A percentile compares a stretch with the other conserved stretches of the same genome.
Conservation (phyloP, 2,888 invertebrate genomes). For the Sminthurinus aureus region DNA sequence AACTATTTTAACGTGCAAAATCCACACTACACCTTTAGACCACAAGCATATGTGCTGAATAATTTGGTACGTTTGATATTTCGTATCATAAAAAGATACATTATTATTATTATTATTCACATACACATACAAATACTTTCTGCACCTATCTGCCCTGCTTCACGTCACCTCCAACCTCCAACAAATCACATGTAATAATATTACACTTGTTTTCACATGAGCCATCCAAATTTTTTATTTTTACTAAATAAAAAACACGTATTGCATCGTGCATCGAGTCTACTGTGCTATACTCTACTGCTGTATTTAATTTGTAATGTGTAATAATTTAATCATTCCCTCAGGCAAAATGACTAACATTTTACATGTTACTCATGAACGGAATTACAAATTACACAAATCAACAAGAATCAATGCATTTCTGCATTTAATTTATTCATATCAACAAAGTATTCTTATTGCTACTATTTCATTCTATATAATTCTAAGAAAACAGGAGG, state of each 20-base stretch:
- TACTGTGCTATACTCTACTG: neutral
- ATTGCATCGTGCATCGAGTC: neutral
- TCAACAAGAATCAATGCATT: conserved; percentile 6
- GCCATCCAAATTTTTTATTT: no score
- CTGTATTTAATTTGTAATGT: no score
- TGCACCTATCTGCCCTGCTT: neutral
- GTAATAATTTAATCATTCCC: neutral
- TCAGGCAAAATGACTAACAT: neutral
- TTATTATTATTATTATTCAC: conserved; percentile 3
- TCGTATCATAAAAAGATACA: neutral
- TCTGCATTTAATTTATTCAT: conserved; percentile 19
- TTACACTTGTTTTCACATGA: neutral
- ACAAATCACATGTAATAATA: neutral
- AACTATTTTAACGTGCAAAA: neutral
- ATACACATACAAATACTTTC: neutral
- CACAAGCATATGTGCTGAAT: neutral
- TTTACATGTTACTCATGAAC: neutral
- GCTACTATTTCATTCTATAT: no score
- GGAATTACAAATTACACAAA: neutral
- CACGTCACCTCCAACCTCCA: neutral
- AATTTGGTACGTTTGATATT: neutral
- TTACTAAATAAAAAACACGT: neutral
- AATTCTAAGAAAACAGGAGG: no score
- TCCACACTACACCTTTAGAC: neutral
- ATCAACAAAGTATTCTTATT: neutral